A percentile compares a stretch with the other conserved stretches of the same genome.
Evolutionary conservation across 2,888 invertebrate species (phyloP).

Genomic region (Stenodema calcarata): DNA sequence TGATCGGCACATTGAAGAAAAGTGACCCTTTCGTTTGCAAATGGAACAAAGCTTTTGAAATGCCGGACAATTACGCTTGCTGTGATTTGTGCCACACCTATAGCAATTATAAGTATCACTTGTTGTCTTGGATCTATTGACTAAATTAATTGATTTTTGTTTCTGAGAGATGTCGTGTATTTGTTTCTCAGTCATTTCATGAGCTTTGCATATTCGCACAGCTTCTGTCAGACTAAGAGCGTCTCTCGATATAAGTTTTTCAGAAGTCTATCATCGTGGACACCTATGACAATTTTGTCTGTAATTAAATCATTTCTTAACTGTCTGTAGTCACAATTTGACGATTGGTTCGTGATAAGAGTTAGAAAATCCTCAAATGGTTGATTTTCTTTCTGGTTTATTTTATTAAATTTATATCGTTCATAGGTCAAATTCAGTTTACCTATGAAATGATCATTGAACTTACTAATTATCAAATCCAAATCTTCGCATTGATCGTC

Average conservation of each 20-base stretch:
- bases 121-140: neutral
- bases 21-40: neutral
- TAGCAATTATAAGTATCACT: neutral
- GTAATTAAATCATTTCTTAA: too few species aligned
- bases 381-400: too few species aligned
- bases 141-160: too few species aligned
- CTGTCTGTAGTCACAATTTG: too few species aligned
- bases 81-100: neutral
- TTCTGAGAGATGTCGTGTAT: neutral
- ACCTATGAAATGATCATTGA: too few species aligned
- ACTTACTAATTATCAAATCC: too few species aligned
- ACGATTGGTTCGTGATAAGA: too few species aligned
- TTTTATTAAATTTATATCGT: too few species aligned
- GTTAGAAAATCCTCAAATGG: too few species aligned
- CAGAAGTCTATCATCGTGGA: neutral
- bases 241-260: neutral
- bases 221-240: neutral
- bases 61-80: neutral
- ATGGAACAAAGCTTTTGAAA: neutral
- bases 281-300: too few species aligned
- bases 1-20: neutral
- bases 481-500: too few species aligned
- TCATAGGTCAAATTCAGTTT: too few species aligned
- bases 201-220: neutral
- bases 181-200: neutral